Base-by-base conservation (phyloP, 2,113 vertebrate genomes). In the Athene cunicularia region DNA sequence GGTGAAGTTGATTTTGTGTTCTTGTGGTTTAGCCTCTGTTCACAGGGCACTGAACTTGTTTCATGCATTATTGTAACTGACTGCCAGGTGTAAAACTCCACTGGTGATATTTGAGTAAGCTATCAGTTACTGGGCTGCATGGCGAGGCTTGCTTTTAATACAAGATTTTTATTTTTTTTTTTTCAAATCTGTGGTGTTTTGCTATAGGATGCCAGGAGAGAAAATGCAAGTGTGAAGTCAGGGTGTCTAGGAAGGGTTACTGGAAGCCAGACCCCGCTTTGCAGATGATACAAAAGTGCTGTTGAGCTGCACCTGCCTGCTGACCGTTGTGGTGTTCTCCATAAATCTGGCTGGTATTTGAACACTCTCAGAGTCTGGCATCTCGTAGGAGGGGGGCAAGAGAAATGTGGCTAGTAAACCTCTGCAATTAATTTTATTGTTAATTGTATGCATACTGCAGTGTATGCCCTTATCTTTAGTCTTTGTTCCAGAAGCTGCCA, bases 341-440 rank as follows among this genome's bases (percentile, higher is more conserved):
- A 6, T 10, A 2, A 13, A 2, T 20, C 52, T 32, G 35, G 21
- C 32, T 22, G 35, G 6, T 3, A 14, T 35, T 4, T 14, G 73
- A 6, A 0, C 2, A 3, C 60, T 30, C 39, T 3, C 9, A 0
- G n/a, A 8, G 49, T 5, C 75, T 43, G 71, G 18, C 18, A 14
- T 27, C 64, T 60, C 70, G 71, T 50, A 4, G 3, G 30, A 52
- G 86, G 55, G 22, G 39, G 75, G 35, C 26, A 4, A 12, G 71
- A 41, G 33, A 22, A 23, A 15, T 3, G 28, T 28, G 60, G 26
- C 30, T 7, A 6, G 23, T 4, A 8, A 59, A 19, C 41, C 43
- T 45, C 17, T 9, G 24, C 3, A 6, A 15, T 28, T 23, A 22
- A 18, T 23, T 12, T 19, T 4, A 1, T 5, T 16, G 30, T 13